Conservation (phyloP, 2,113 vertebrate species). For the Conger conger region DNA sequence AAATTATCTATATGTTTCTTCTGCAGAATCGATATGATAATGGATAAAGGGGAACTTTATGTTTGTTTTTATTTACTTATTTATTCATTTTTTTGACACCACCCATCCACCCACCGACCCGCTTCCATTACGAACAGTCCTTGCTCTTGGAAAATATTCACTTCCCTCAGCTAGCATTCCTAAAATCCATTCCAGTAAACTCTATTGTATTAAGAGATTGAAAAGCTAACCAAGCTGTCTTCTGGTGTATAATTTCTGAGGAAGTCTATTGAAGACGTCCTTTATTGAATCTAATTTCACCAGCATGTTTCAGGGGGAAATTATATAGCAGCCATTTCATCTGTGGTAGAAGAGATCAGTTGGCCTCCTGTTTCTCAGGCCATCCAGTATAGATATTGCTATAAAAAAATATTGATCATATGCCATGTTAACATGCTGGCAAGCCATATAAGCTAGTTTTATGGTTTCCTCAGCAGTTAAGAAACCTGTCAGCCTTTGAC, state of each 20-base stretch:
- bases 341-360: background rate
- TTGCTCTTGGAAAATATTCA: background rate
- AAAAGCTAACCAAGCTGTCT: background rate
- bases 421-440: background rate
- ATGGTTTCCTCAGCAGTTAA: background rate
- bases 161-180: background rate
- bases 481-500: background rate
- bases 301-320: background rate
- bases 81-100: too few relatives aligned
- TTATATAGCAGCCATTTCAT: background rate
- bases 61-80: too few relatives aligned
- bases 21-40: too few relatives aligned
- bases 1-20: too few relatives aligned
- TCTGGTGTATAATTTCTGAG: background rate
- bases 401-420: background rate
- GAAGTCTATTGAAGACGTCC: background rate
- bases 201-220: background rate
- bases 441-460: background rate
- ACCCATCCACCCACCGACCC: background rate
- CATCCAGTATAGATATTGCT: background rate
- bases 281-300: background rate
- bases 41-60: too few relatives aligned
- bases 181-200: background rate
- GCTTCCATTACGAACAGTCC: background rate
- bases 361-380: background rate